Evolutionary conservation across 2,888 invertebrate genomes (phyloP), one percentile per base, ranked within the genome.

Genomic region (Cephus pygmeus): DNA sequence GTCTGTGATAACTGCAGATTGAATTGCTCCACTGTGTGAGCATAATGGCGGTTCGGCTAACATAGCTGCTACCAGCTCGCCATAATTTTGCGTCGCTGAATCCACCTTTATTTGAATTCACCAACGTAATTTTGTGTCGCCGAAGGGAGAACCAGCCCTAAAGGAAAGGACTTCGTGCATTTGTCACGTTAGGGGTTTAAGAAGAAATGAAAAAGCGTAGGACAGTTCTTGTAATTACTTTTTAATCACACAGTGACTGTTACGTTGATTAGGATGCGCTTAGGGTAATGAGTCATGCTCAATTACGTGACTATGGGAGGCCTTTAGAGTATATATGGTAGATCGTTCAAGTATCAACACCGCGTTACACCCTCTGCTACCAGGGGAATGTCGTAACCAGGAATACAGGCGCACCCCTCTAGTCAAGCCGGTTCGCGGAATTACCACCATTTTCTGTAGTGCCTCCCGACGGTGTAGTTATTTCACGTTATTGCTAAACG

Each of bases 1-100:
- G 77, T 75, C 77, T 71, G 36, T 77, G 81, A 81, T 81, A 81
- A 81, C 81, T 80, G 81, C 78, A 80, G 81, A 81, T 81, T 81
- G 81, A 81, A 81, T 81, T 77, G 80, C 80, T 77, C 75, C 77
- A 68, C 79, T 79, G 79, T 79, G 75, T 80, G 75, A 75, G 79
- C 76, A 78, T 81, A 80, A 80, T 80, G 79, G 80, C 76, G 76
- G 77, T 81, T 79, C 80, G 78, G 77, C 77, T 78, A 79, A 79
- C 80, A 80, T 80, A 81, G 80, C 77, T 77, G 76, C 79, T 76
- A 77, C 35, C 40, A 71, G 69, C 75, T 68, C 75, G 23, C 34
- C 73, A 40, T n/a, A 75, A 73, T 77, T 69, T 75, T 78, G 75
- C 35, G 31, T 12, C 56, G 36, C 35, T 75, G 68, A 34, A 40